Percentiles rank a stretch among this genome's conserved stretches.
Evolutionary conservation across 2,888 invertebrate genomes (phyloP).

Genomic region (Lycia hirtaria): DNA sequence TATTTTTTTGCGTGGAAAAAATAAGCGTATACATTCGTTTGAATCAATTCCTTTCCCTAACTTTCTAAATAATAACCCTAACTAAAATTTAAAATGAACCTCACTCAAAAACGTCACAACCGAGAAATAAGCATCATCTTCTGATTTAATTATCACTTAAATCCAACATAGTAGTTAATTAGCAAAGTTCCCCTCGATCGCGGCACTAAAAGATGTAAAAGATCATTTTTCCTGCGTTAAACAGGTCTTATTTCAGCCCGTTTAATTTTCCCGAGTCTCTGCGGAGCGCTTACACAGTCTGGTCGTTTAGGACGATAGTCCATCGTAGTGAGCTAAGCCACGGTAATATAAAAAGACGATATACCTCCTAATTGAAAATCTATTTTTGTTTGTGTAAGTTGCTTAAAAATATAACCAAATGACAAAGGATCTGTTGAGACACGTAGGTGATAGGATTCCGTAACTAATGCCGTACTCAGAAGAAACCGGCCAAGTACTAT

Average conservation of each 20-base stretch:
- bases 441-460: no score
- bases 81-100: not conserved
- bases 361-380: no score
- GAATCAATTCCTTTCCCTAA: no score
- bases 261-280: conserved; percentile 74
- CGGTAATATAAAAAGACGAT: no score
- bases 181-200: conserved; percentile 35
- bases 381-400: no score
- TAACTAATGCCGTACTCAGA: no score
- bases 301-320: conserved; percentile 58
- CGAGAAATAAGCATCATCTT: conserved; percentile 8
- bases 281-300: conserved; percentile 78
- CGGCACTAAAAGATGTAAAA: conserved; percentile 48
- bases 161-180: conserved; percentile 30
- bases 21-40: no score
- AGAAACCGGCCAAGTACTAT: no score
- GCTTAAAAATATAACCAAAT: no score
- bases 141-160: conserved; percentile 21
- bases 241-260: conserved; percentile 69
- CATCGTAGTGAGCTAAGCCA: conserved; percentile 2
- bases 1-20: no score
- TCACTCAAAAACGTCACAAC: not conserved
- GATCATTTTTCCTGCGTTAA: conserved; percentile 66
- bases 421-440: no score
- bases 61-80: no score